These are phyloP conservation scores for Scelioninae gen. 1 DNA, from an alignment of 2,888 invertebrate genomes.

Conservation along the genomic window DNA sequence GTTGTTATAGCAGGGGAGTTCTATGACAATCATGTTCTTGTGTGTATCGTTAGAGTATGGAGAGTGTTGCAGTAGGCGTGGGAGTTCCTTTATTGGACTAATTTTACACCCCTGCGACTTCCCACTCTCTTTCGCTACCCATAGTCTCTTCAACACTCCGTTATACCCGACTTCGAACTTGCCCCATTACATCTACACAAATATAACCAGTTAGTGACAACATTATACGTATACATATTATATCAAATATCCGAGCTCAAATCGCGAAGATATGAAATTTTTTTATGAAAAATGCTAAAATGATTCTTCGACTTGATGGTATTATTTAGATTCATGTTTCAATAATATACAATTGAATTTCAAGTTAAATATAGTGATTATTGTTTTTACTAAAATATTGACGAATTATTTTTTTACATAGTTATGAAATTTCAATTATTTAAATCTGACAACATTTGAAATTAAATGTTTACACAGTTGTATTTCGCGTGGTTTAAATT, in stretches of 20 bases:
- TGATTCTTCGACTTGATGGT: too few relatives aligned
- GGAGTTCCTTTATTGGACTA: slow-evolving; percentile 82
- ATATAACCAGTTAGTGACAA: slow-evolving; percentile 78
- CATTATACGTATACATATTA: slow-evolving; percentile 68
- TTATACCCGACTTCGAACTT: slow-evolving; percentile 76
- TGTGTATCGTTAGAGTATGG: slow-evolving; percentile 73
- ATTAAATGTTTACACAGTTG: too few relatives aligned
- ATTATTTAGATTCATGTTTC: too few relatives aligned
- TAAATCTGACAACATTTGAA: too few relatives aligned
- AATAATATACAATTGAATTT: too few relatives aligned
- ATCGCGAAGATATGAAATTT: neutral
- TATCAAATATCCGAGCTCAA: slow-evolving; percentile 34
- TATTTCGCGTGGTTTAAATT: too few relatives aligned
- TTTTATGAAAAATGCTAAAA: neutral
- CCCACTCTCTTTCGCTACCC: slow-evolving; percentile 64
- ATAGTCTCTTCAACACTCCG: slow-evolving; percentile 55
- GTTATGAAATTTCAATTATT: too few relatives aligned
- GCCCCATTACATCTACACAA: slow-evolving; percentile 80
- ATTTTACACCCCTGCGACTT: slow-evolving; percentile 78
- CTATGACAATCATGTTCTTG: slow-evolving; percentile 67
- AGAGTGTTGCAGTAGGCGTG: slow-evolving; percentile 76
- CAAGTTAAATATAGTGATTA: too few relatives aligned
- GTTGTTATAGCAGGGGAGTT: slow-evolving; percentile 62
- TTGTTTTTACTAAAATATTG: too few relatives aligned
- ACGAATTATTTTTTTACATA: too few relatives aligned